These are phyloP conservation scores for Gopherus flavomarginatus DNA, from an alignment of 2,113 vertebrate genomes.

Conservation along the genomic window DNA sequence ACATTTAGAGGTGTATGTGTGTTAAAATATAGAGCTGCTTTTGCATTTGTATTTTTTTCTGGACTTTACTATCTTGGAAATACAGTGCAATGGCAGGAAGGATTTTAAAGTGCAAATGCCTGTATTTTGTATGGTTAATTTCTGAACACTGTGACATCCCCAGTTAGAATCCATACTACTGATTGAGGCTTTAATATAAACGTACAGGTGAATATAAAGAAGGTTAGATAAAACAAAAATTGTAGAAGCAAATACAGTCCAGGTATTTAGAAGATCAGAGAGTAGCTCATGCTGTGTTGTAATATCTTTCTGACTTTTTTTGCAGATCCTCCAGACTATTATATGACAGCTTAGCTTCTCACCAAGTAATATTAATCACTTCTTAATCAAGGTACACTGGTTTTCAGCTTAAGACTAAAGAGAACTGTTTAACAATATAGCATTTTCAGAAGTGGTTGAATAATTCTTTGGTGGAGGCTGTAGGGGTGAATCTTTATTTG, in stretches of 20 bases:
- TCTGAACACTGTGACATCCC: constrained; percentile 59
- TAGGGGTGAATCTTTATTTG: constrained; percentile 36
- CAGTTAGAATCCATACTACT: constrained; percentile 53
- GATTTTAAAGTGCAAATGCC: constrained; percentile 51
- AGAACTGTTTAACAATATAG: constrained; percentile 57
- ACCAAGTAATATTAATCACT: constrained; percentile 66
- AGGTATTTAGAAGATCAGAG: constrained; percentile 77
- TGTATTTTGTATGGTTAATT: constrained; percentile 61
- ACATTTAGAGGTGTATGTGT: background rate
- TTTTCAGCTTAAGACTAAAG: constrained; percentile 66
- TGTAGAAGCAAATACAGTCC: constrained; percentile 67
- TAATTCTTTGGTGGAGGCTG: constrained; percentile 5
- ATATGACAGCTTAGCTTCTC: constrained; percentile 70
- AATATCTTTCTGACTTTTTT: constrained; percentile 61
- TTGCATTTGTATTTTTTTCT: background rate
- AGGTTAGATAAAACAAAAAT: constrained; percentile 71
- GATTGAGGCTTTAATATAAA: constrained; percentile 65
- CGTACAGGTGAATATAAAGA: constrained; percentile 70
- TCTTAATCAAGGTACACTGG: constrained; percentile 64
- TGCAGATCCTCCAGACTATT: constrained; percentile 59
- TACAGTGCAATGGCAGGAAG: background rate
- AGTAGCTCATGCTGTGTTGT: constrained; percentile 62
- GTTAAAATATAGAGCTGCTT: background rate
- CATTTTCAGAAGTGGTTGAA: background rate
- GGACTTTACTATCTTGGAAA: constrained; percentile 23